Conservation (phyloP, 2,888 invertebrate genomes). For the Apotomis betuletana region DNA sequence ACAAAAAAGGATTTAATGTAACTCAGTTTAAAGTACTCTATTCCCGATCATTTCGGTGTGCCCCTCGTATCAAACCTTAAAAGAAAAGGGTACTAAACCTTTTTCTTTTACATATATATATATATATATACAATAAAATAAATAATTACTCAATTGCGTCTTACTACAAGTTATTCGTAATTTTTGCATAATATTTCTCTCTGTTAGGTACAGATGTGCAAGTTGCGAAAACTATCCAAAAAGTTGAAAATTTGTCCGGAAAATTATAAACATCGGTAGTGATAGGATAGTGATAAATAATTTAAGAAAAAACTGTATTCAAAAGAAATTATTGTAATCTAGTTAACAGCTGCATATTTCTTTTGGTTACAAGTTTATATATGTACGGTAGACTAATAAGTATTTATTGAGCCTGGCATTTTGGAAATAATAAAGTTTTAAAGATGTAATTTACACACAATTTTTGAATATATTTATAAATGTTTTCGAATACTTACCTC, state of each 20-base stretch:
- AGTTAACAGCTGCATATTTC: conserved; percentile 1
- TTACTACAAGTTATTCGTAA: conserved; percentile 23
- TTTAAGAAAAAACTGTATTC: conserved; percentile 7
- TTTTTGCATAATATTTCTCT: conserved; percentile 21
- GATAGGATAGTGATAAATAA: conserved; percentile 32
- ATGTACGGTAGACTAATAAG: conserved; percentile 45
- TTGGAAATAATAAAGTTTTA: conserved; percentile 6
- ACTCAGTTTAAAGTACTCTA: no score
- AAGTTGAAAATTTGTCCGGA: no score
- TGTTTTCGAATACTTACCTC: background rate
- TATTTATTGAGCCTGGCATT: conserved; percentile 41
- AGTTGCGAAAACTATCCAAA: no score
- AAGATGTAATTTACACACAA: background rate
- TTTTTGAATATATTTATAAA: background rate
- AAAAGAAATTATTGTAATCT: conserved; percentile 15
- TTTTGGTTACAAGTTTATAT: conserved; percentile 23
- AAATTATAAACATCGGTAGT: no score
- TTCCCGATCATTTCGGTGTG: no score
- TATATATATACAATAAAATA: no score
- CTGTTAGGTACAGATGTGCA: background rate
- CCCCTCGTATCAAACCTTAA: no score
- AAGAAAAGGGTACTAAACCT: no score
- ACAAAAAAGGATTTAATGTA: no score
- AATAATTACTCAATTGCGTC: conserved; percentile 17
- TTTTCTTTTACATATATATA: no score